A percentile compares a stretch with the other conserved stretches of the same genome.
These are phyloP conservation scores for Blomia tropicalis DNA, from an alignment of 2,888 invertebrate species.

Conservation along the genomic window DNA sequence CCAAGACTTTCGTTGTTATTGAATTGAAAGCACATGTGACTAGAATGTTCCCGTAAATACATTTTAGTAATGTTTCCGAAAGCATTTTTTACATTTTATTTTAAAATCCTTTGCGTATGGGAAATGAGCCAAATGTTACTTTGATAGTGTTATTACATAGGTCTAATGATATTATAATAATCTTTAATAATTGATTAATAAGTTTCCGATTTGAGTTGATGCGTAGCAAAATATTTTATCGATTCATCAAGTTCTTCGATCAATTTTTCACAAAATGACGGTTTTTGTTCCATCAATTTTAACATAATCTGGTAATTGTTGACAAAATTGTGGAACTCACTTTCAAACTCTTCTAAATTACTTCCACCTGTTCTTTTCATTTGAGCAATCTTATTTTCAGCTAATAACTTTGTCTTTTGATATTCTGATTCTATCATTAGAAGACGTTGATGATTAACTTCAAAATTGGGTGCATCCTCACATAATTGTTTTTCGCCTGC, in stretches of 20 bases:
- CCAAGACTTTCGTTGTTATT: too few relatives aligned
- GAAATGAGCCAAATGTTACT: too few relatives aligned
- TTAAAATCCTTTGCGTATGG: too few relatives aligned
- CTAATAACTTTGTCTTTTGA: neutral
- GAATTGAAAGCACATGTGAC: too few relatives aligned
- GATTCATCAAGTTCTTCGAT: neutral
- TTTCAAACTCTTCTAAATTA: conserved; percentile 3
- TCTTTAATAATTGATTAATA: too few relatives aligned
- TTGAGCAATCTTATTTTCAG: neutral
- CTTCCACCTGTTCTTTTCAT: neutral
- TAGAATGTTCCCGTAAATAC: too few relatives aligned
- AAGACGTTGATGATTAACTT: neutral
- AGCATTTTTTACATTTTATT: too few relatives aligned
- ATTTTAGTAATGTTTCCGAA: too few relatives aligned
- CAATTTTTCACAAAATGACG: neutral
- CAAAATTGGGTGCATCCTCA: neutral
- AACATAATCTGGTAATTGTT: neutral
- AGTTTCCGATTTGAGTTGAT: too few relatives aligned
- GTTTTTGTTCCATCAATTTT: conserved; percentile 1
- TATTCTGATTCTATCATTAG: neutral
- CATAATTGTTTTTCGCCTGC: neutral
- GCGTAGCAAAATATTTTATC: neutral
- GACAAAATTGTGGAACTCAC: conserved; percentile 5
- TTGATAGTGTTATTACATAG: too few relatives aligned
- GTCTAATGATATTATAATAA: too few relatives aligned